Evolutionary conservation across 2,113 vertebrate species (phyloP).

Genomic region (Hirundichthys speculiger): DNA sequence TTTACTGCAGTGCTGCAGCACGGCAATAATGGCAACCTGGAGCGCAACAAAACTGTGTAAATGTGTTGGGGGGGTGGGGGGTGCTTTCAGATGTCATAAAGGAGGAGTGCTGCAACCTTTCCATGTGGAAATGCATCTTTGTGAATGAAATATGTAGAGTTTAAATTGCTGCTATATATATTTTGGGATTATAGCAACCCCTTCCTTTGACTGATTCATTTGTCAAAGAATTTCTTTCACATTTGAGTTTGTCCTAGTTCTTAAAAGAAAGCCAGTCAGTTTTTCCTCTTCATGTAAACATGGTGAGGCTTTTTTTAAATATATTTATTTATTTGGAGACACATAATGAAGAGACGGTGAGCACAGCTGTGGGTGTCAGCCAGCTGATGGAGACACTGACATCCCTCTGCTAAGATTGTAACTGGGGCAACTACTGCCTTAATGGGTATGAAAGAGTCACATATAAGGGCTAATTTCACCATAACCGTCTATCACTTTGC

Average conservation of each 20-base stretch:
- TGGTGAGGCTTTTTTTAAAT: constrained; percentile 36
- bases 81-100: constrained; percentile 14
- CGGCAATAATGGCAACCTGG: constrained; percentile 49
- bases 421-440: not conserved
- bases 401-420: constrained; percentile 32
- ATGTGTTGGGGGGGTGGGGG: constrained; percentile 22
- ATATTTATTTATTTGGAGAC: constrained; percentile 24
- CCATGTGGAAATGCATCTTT: constrained; percentile 34
- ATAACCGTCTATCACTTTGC: constrained; percentile 12
- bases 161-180: constrained; percentile 68
- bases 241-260: no score
- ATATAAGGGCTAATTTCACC: constrained; percentile 69
- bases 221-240: constrained; percentile 26
- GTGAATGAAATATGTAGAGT: constrained; percentile 68
- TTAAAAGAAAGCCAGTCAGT: not conserved
- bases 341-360: constrained; percentile 18
- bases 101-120: constrained; percentile 29
- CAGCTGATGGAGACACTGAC: constrained; percentile 64
- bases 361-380: constrained; percentile 26
- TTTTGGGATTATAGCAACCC: constrained; percentile 59
- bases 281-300: constrained; percentile 7
- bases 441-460: constrained; percentile 11
- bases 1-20: constrained; percentile 58
- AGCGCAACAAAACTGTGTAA: constrained; percentile 28
- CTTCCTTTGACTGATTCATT: constrained; percentile 74